Evolutionary conservation across 2,888 invertebrate genomes (phyloP), one percentile per base, ranked within the genome.

Genomic region (Sinodicranocentrus sp.): DNA sequence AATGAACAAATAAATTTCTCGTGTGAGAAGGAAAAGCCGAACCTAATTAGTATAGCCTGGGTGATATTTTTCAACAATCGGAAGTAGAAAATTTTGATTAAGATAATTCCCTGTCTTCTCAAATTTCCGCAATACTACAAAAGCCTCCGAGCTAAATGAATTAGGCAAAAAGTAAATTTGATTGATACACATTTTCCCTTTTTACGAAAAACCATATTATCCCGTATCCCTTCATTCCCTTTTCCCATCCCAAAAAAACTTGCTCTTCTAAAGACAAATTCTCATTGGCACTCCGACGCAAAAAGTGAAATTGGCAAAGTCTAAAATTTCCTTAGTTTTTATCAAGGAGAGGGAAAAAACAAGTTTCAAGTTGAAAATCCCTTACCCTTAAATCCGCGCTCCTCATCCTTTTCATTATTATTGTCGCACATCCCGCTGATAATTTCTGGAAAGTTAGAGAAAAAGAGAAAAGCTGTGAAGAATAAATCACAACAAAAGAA

Each of bases 341-440:
- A 10, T 48, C 48, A 17, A n/a, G 15, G 5, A 48, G 6, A 48
- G 15, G 3, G 15, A 26, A 63, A 63, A 28, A 15, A 54, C 5
- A 54, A 19, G 59, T 59, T 21, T 26, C 5, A 25, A 63, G 63
- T 5, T 10, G 68, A 72, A 70, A 79, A 54, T 77, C 59, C 44
- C 90, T 91, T 90, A 95, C 94, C 95, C 94, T 94, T 95, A 90
- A 92, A 93, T 91, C 94, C 94, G 90, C 94, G 93, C 89, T 95
- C 95, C 90, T 95, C 95, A 91, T 95, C 95, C 90, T 91, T 91
- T 88, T 91, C 91, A 89, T 90, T 91, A 90, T 92, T 94, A 92
- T 93, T 94, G 91, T 94, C 94, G 91, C 92, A 93, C 90, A 94
- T 94, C 89, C 94, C 94, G 92, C 94, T 94, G 91, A 94, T 92